A percentile compares a stretch with the other conserved stretches of the same genome.
phyloP scores from a whole-genome alignment of 2,888 invertebrate species.

The Caenorhabditis plicata region DNA sequence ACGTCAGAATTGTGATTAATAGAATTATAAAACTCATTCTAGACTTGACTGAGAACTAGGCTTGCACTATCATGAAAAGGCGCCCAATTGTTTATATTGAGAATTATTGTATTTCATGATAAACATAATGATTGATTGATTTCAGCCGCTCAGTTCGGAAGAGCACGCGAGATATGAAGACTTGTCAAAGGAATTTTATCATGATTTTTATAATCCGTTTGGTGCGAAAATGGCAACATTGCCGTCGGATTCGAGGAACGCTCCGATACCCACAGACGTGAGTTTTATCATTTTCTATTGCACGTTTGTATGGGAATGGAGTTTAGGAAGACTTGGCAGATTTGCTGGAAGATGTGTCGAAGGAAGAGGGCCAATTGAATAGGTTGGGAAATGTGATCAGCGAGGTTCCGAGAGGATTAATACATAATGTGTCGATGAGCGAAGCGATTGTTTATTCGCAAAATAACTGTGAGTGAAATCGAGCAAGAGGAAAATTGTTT shows the following conservation, averaged over 20 bases:
- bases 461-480: slow-evolving; percentile 24
- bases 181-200: slow-evolving; percentile 51
- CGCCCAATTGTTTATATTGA: background rate
- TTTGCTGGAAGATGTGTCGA: slow-evolving; percentile 41
- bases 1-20: background rate
- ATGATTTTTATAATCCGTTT: slow-evolving; percentile 47
- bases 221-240: background rate
- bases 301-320: no score
- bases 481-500: no score
- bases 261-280: slow-evolving; percentile 22
- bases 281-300: background rate
- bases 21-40: slow-evolving; percentile 2
- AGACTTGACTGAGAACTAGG: background rate
- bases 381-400: slow-evolving; percentile 24
- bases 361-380: slow-evolving; percentile 40
- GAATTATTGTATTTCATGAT: background rate
- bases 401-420: no score
- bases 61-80: background rate
- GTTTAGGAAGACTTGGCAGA: slow-evolving; percentile 44
- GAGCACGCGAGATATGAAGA: slow-evolving; percentile 52
- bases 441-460: slow-evolving; percentile 31
- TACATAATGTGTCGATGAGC: slow-evolving; percentile 34
- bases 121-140: slow-evolving; percentile 6
- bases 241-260: slow-evolving; percentile 5
- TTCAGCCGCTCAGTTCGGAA: slow-evolving; percentile 52